Evolutionary conservation across 1,140 invertebrate species (phyloP).

Genomic region (Daktulosphaira vitifoliae): DNA sequence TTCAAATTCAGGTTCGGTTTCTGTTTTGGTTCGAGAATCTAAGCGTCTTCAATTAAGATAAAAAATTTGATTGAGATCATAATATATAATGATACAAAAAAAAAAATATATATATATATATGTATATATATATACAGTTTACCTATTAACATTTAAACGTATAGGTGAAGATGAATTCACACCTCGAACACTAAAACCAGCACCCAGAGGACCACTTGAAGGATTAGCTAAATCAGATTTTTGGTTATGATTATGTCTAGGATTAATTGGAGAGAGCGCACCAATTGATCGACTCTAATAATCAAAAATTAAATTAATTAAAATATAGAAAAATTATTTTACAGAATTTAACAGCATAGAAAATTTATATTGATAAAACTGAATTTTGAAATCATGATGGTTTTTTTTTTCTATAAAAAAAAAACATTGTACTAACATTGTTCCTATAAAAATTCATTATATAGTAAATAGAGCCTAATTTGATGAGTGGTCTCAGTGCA

Average conservation of each 20-base stretch:
- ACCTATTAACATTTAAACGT: constrained; percentile 28
- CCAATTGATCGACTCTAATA: constrained; percentile 14
- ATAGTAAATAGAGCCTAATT: no score
- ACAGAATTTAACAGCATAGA: no score
- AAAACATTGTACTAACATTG: no score
- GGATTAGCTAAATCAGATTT: constrained; percentile 34
- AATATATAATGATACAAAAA: neutral
- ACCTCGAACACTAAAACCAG: constrained; percentile 34
- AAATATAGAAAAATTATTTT: no score
- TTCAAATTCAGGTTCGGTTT: neutral
- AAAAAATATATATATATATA: no score
- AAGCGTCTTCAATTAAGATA: constrained; percentile 7
- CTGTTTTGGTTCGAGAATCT: constrained; percentile 6
- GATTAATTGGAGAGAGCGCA: constrained; percentile 7
- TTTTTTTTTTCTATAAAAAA: no score
- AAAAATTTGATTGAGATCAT: neutral
- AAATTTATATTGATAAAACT: no score
- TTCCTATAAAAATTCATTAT: no score
- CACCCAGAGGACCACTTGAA: constrained; percentile 29
- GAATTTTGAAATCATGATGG: no score
- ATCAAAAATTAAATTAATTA: neutral
- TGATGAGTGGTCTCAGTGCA: no score
- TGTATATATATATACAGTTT: neutral
- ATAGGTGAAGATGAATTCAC: constrained; percentile 31
- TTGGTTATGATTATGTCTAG: constrained; percentile 4